Percentiles rank a stretch among this genome's conserved stretches.
Evolutionary conservation across 2,888 invertebrate species (phyloP).

Genomic region (Dolichomitus sp.): DNA sequence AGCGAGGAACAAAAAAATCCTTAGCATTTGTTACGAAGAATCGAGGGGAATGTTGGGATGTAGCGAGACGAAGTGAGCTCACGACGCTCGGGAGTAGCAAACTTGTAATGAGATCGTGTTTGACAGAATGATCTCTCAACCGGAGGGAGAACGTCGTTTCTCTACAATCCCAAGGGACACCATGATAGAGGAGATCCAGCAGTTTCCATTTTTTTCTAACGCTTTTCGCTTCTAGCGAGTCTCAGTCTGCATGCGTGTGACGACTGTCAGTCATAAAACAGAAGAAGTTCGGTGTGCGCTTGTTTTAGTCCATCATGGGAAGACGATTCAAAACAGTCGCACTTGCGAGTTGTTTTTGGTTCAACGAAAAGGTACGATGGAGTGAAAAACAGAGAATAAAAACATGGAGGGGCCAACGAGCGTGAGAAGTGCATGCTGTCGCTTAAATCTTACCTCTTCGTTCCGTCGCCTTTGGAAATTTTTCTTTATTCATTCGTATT

Average conservation of each 20-base stretch:
- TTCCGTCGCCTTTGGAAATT: neutral
- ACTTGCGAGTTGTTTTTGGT: constrained; percentile 10
- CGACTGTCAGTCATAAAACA: constrained; percentile 53
- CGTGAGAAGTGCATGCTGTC: constrained; percentile 46
- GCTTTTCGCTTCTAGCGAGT: constrained; percentile 24
- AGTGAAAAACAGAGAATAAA: constrained; percentile 8
- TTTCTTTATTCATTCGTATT: constrained; percentile 23
- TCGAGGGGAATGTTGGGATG: neutral
- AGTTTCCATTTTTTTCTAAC: constrained; percentile 26
- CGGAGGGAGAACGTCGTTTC: constrained; percentile 10
- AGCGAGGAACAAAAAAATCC: constrained; percentile 3
- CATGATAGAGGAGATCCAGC: constrained; percentile 28
- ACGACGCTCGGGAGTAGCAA: neutral
- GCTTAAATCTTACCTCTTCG: constrained; percentile 1
- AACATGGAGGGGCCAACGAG: constrained; percentile 11
- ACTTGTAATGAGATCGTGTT: constrained; percentile 43
- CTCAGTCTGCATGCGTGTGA: constrained; percentile 20
- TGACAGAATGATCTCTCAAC: constrained; percentile 60
- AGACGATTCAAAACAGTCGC: constrained; percentile 21
- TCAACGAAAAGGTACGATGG: constrained; percentile 22
- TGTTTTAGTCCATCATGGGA: constrained; percentile 42
- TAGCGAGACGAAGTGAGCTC: neutral
- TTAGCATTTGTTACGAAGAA: neutral
- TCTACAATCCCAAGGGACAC: constrained; percentile 39
- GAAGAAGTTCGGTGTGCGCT: neutral